Base-by-base conservation (phyloP, 1,140 invertebrate species). In the Potamilus streckersoni region DNA sequence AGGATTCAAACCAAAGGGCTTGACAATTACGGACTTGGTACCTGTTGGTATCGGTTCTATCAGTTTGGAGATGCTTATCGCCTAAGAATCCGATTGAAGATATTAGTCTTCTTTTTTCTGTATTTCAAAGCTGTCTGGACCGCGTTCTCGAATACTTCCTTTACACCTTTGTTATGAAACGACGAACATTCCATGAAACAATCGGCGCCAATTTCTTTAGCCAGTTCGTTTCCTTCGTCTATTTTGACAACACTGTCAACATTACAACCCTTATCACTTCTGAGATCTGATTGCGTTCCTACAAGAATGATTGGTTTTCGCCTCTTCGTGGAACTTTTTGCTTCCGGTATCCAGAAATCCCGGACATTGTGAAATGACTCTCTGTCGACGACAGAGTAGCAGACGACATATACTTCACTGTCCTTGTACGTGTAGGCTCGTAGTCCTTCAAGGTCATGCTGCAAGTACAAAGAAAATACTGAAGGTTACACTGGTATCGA, bases 381-480 rank as follows among this genome's bases (percentile, higher is more conserved):
- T 74, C 97, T 97, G 80, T 97, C 98, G 65, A 99, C 96, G 74
- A 99, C 97, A 83, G 97, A 99, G 91, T 98, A 99, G 92, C 98
- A 99, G 59, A 99, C 97, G 79, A 99, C 94, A 91, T 99, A 99
- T 69, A 99, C 97, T 90, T 99, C 97, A 56, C 97, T 98, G 90
- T 98, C 96, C 82, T 96, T 96, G 91, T 99, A 99, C 55, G 95
- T 97, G 17, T 98, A 91, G 16, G 97, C 96, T 86, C 97, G 92
- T 63, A 98, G 91, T 80, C 96, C 92, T 89, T 97, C 96, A 86
- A 97, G 97, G 91, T 97, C 96, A 91, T 97, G 96, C 82, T 87
- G 84, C 19, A 76, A 71, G 73, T 27, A 73, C 16, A 79, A 56
- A 63, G 67, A 75, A 76, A 87, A 11, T 49, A 49, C 38, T 49